phyloP scores from a whole-genome alignment of 2,113 vertebrate genomes.

The Pithys albifrons region DNA sequence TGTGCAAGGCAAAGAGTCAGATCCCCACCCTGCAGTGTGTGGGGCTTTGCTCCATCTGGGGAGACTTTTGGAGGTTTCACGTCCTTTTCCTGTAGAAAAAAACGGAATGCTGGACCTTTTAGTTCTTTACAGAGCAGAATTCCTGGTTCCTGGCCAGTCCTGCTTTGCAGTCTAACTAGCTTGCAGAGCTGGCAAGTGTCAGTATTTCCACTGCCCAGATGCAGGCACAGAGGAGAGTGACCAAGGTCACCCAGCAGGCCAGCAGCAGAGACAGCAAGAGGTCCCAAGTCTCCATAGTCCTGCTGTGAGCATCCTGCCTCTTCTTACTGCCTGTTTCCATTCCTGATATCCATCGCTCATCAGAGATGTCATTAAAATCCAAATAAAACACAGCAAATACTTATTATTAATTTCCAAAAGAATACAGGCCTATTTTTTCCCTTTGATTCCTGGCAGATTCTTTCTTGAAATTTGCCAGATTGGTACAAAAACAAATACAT shows the following conservation, averaged over 20 bases:
- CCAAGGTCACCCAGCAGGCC: background rate
- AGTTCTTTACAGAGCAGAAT: background rate
- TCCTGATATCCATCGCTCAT: background rate
- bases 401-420: background rate
- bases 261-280: background rate
- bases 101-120: background rate
- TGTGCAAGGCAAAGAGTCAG: background rate
- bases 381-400: constrained; percentile 41
- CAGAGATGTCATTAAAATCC: constrained; percentile 2
- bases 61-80: background rate
- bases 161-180: background rate
- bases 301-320: background rate
- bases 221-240: background rate
- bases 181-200: background rate
- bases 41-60: background rate
- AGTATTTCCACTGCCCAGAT: background rate
- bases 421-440: constrained; percentile 2
- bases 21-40: background rate
- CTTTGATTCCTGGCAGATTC: constrained; percentile 28
- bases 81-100: background rate
- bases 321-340: background rate
- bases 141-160: background rate
- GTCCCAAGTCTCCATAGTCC: background rate
- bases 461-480: constrained; percentile 26
- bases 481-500: background rate